These are phyloP conservation scores for Cantharis lateralis DNA, from an alignment of 2,888 invertebrate species.

Conservation along the genomic window DNA sequence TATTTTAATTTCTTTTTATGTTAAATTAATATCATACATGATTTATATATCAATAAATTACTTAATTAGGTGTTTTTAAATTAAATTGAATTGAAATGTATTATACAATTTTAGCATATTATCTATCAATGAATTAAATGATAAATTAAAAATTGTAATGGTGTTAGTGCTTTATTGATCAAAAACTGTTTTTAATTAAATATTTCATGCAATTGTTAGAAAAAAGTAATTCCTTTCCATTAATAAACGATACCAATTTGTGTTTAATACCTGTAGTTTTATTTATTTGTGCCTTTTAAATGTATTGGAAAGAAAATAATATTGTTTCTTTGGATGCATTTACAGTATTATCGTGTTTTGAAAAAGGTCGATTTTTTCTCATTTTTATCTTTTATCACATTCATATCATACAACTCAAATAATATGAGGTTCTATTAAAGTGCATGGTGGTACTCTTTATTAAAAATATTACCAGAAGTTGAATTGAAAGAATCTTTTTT, in stretches of 20 bases:
- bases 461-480: not conserved
- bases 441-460: not conserved
- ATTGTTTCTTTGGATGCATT: not conserved
- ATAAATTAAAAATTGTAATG: not conserved
- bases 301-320: not conserved
- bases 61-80: not conserved
- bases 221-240: not conserved
- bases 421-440: not conserved
- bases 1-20: not conserved
- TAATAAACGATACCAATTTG: not conserved
- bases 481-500: not conserved
- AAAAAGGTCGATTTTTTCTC: not conserved
- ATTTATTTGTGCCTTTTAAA: not conserved
- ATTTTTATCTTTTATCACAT: not conserved
- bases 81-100: not conserved
- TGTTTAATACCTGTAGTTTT: not conserved
- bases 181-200: not conserved
- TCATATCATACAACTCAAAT: not conserved
- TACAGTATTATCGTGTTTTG: not conserved
- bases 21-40: not conserved
- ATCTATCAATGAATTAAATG: not conserved
- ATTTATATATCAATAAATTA: not conserved
- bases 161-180: not conserved
- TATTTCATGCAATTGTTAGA: not conserved
- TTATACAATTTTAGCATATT: not conserved